These are phyloP conservation scores for Sphinx pinastri DNA, from an alignment of 2,888 invertebrate species.

Conservation along the genomic window DNA sequence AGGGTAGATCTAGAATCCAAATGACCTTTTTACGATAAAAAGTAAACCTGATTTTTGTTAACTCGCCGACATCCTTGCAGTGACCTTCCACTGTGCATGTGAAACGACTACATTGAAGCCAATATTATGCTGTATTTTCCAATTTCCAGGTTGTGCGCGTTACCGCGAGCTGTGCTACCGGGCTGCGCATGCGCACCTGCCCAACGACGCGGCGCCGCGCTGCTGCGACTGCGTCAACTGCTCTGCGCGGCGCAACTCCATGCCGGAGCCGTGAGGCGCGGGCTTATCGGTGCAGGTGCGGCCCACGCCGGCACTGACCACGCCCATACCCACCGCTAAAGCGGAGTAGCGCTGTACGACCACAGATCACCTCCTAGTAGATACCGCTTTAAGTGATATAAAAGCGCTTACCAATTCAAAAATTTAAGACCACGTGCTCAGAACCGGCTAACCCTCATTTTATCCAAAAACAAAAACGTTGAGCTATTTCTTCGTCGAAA, in stretches of 20 bases:
- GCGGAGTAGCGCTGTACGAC: background rate
- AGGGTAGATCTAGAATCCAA: no score
- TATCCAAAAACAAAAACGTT: no score
- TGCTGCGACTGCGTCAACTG: conserved; percentile 72
- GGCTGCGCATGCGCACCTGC: conserved; percentile 68
- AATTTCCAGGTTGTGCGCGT: conserved; percentile 70
- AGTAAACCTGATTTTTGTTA: no score
- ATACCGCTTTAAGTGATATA: background rate
- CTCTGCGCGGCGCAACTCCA: conserved; percentile 56
- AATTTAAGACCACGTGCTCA: no score
- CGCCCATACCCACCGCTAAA: conserved; percentile 27
- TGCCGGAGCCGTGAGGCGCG: conserved; percentile 47
- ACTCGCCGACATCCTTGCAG: no score
- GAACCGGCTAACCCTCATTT: no score
- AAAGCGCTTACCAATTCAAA: background rate
- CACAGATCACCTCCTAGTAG: background rate
- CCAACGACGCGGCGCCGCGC: conserved; percentile 49
- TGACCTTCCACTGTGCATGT: no score
- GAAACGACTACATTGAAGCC: background rate
- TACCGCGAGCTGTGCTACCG: conserved; percentile 79
- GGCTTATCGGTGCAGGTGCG: conserved; percentile 30
- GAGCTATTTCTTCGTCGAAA: no score
- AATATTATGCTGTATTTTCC: background rate
- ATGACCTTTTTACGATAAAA: no score
- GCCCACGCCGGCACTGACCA: conserved; percentile 41